Conservation (phyloP, 2,797 vertebrate species). For the Sylvia borin region DNA sequence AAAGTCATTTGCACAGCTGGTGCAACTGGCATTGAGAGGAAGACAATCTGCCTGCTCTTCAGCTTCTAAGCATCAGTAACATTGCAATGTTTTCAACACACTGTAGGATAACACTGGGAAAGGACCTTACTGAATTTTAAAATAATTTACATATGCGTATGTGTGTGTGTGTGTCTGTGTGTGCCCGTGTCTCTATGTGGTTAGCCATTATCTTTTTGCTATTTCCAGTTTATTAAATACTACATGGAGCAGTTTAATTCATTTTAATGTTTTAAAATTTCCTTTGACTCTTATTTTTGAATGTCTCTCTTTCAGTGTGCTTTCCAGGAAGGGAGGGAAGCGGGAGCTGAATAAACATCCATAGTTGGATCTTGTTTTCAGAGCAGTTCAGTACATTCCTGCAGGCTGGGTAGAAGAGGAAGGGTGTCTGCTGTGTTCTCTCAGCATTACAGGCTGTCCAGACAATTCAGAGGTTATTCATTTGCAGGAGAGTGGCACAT, state of each 20-base stretch:
- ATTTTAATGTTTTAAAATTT: background rate
- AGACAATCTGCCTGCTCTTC: slow-evolving; percentile 4
- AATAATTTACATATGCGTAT: background rate
- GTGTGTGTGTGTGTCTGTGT: background rate
- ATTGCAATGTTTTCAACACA: background rate
- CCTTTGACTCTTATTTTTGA: slow-evolving; percentile 5
- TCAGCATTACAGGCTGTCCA: background rate
- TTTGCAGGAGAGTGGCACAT: background rate
- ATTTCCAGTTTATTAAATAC: background rate
- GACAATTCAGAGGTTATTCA: background rate
- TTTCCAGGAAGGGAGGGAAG: slow-evolving; percentile 35
- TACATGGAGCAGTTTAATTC: background rate
- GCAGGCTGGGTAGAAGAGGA: background rate
- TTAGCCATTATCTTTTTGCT: background rate
- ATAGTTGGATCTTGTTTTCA: slow-evolving; percentile 20
- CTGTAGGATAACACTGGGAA: background rate
- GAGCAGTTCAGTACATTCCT: slow-evolving; percentile 2
- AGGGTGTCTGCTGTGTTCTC: background rate
- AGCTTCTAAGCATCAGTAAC: background rate
- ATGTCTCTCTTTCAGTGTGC: background rate
- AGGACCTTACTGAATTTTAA: background rate
- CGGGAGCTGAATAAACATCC: slow-evolving; percentile 35
- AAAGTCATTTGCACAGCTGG: slow-evolving; percentile 31
- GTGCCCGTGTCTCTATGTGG: background rate
- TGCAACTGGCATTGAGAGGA: background rate